Conservation (phyloP, 1,140 invertebrate genomes). For the Euwallacea similis region DNA sequence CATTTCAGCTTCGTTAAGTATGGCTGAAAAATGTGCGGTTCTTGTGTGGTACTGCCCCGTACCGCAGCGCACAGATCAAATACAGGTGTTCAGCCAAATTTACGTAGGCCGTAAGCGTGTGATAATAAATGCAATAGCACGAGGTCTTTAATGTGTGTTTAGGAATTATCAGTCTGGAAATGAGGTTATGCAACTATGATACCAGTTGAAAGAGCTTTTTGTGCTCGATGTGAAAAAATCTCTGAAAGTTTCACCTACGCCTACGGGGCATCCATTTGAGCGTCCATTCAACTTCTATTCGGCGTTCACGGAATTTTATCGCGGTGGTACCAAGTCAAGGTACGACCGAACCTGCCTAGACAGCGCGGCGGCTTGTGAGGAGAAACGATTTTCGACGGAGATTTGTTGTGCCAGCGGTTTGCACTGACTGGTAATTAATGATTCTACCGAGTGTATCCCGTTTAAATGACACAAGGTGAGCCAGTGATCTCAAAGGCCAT, state of each 20-base stretch:
- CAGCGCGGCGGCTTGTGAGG: constrained; percentile 3
- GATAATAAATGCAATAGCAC: background rate
- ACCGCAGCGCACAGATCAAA: background rate
- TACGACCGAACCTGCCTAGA: constrained; percentile 12
- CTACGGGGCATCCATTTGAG: too few species aligned
- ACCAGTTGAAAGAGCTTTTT: too few species aligned
- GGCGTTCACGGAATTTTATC: background rate
- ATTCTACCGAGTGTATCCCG: background rate
- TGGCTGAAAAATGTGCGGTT: too few species aligned
- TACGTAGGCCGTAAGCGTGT: background rate
- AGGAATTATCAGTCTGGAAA: too few species aligned
- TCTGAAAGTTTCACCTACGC: too few species aligned
- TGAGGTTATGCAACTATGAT: too few species aligned
- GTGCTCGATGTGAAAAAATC: too few species aligned
- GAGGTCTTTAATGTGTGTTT: background rate
- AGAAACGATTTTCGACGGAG: too few species aligned
- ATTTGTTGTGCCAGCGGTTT: background rate
- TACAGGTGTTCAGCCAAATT: background rate
- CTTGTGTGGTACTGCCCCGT: background rate
- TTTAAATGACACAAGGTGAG: constrained; percentile 16
- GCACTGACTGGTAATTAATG: background rate
- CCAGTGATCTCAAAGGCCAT: constrained; percentile 19
- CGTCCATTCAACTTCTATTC: background rate
- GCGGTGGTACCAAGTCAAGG: background rate
- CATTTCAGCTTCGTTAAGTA: too few species aligned